phyloP scores from a whole-genome alignment of 2,113 vertebrate species.

The Elephas maximus region DNA sequence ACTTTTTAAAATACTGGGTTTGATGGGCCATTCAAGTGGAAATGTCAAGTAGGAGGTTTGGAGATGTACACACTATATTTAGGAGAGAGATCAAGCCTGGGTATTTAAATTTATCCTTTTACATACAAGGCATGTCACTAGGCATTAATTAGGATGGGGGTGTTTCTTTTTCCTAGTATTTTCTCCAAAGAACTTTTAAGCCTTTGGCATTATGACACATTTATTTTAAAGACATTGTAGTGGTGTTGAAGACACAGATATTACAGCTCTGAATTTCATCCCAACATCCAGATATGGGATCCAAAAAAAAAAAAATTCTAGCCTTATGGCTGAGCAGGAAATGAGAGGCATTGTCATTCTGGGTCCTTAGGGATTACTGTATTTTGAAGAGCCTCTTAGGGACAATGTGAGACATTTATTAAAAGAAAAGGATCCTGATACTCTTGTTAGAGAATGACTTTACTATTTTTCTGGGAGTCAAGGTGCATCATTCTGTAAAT shows the following conservation, averaged over 20 bases:
- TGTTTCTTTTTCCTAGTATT: conserved; percentile 7
- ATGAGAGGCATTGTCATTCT: neutral
- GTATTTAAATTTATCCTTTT: conserved; percentile 26
- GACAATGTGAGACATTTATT: neutral
- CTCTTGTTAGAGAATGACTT: conserved; percentile 19
- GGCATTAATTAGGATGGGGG: neutral
- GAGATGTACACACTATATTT: neutral
- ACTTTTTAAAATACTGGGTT: conserved; percentile 16
- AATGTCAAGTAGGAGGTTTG: neutral
- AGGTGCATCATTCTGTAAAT: neutral
- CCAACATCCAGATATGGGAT: neutral
- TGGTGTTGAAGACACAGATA: neutral
- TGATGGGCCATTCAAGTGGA: neutral
- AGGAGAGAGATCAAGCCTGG: neutral
- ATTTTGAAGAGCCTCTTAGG: conserved; percentile 17
- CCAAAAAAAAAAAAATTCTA: conserved; percentile 28
- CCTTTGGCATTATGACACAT: neutral
- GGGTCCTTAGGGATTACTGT: neutral
- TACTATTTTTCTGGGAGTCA: conserved; percentile 5
- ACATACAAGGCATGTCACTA: neutral
- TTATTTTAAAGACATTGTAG: conserved; percentile 30
- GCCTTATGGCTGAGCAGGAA: neutral
- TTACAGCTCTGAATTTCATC: conserved; percentile 53
- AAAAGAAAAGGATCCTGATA: neutral
- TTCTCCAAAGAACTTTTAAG: conserved; percentile 18